Conservation (phyloP, 2,113 vertebrate species). For the Ancistrus triradiatus region DNA sequence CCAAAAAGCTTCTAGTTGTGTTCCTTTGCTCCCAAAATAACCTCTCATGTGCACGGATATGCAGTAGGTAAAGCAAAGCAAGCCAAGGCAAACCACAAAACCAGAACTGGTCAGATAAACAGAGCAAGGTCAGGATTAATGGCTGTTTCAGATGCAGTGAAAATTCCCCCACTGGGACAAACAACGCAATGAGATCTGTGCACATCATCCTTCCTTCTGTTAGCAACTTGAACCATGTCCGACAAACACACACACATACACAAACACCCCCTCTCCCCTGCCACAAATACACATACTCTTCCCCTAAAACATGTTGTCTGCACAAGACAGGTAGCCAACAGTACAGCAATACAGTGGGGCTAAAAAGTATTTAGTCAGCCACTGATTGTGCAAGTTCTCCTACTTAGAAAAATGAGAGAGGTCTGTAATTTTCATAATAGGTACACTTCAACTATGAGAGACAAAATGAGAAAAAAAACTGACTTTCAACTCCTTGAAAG, state of each 20-base stretch:
- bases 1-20: slow-evolving; percentile 7
- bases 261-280: no score
- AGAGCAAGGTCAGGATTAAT: slow-evolving; percentile 45
- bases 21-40: slow-evolving; percentile 34
- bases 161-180: slow-evolving; percentile 35
- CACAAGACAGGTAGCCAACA: no score
- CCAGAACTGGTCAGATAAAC: slow-evolving; percentile 52
- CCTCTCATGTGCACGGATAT: slow-evolving; percentile 44
- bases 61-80: slow-evolving; percentile 43
- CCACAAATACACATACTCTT: no score
- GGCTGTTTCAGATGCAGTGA: slow-evolving; percentile 51
- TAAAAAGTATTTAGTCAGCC: no score
- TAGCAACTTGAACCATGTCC: slow-evolving; percentile 37
- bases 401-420: no score
- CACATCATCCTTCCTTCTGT: slow-evolving; percentile 42
- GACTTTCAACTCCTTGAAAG: no score
- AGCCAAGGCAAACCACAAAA: slow-evolving; percentile 51
- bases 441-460: no score
- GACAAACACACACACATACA: background rate
- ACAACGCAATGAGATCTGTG: slow-evolving; percentile 36
- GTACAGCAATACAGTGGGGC: no score
- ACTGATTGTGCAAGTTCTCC: no score
- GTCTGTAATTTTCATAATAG: no score
- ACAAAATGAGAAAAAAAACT: no score
- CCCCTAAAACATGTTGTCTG: no score